These are phyloP conservation scores for Gopherus evgoodei DNA, from an alignment of 2,113 vertebrate genomes.

Conservation along the genomic window DNA sequence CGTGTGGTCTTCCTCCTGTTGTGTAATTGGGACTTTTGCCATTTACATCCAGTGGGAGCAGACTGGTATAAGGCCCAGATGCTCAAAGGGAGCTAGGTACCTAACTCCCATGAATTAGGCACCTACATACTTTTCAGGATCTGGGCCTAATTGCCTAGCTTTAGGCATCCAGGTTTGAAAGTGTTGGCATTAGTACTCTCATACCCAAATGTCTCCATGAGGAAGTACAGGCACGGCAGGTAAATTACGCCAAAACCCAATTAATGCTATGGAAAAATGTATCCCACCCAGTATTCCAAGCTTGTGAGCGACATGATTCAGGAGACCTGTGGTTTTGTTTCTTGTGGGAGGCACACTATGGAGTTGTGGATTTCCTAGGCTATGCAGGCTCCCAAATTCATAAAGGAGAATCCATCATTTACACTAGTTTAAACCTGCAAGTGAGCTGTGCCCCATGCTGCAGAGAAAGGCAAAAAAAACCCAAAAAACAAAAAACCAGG, in stretches of 20 bases:
- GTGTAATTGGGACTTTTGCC: not conserved
- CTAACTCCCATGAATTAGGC: not conserved
- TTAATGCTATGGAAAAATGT: not conserved
- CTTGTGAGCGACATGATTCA: not conserved
- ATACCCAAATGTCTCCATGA: not conserved
- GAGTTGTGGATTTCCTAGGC: not conserved
- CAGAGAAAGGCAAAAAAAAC: not conserved
- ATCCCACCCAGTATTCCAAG: not conserved
- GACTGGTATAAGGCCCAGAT: not conserved
- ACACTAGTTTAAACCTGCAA: not conserved
- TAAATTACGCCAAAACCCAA: not conserved
- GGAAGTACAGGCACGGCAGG: not conserved
- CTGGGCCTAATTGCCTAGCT: not conserved
- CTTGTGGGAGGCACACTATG: not conserved
- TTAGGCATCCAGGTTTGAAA: not conserved
- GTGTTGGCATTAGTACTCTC: not conserved
- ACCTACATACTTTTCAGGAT: no score
- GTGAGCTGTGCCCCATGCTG: no score
- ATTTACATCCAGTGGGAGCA: not conserved
- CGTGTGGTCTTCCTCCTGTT: not conserved
- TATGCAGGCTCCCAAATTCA: fast-evolving
- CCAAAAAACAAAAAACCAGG: no score
- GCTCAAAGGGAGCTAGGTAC: not conserved
- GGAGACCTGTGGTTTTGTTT: not conserved
- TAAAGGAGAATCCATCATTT: not conserved